A percentile compares a stretch with the other conserved stretches of the same genome.
Conservation (phyloP, 2,888 invertebrate genomes). For the Chouioia cunea region DNA sequence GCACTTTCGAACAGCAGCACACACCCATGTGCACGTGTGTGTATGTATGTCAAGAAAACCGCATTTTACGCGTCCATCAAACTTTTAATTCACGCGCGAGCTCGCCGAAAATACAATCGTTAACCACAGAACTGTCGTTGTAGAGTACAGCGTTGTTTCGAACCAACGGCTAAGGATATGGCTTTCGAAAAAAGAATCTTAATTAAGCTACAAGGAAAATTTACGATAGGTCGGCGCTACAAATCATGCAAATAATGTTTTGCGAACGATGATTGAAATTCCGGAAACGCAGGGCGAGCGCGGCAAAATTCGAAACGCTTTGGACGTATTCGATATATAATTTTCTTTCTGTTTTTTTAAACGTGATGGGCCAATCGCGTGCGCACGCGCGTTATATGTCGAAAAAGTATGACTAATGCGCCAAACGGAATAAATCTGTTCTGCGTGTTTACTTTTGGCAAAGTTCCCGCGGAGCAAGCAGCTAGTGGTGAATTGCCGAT, state of each 20-base stretch:
- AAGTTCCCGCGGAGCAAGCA: constrained; percentile 45
- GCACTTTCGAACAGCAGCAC: neutral
- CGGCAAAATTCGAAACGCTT: constrained; percentile 36
- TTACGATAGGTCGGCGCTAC: constrained; percentile 16
- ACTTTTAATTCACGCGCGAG: constrained; percentile 9
- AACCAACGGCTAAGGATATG: too few species aligned
- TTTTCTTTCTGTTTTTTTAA: constrained; percentile 44
- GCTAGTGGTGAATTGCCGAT: constrained; percentile 42
- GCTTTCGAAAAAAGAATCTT: neutral
- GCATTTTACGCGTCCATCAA: constrained; percentile 9
- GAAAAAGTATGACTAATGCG: constrained; percentile 50
- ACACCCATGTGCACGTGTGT: neutral
- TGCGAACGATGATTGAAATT: constrained; percentile 21
- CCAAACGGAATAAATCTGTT: constrained; percentile 56
- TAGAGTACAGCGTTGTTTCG: too few species aligned
- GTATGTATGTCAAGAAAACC: too few species aligned
- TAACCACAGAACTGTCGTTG: too few species aligned
- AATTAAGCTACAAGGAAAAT: constrained; percentile 17
- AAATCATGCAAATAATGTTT: neutral
- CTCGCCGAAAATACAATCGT: neutral
- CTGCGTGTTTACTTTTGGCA: constrained; percentile 55
- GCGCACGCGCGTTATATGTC: constrained; percentile 43
- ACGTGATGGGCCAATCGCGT: constrained; percentile 12
- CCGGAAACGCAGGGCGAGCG: neutral
- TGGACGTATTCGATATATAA: constrained; percentile 26